phyloP scores from a whole-genome alignment of 2,888 invertebrate genomes.

The Heteromyza rotundicornis region DNA sequence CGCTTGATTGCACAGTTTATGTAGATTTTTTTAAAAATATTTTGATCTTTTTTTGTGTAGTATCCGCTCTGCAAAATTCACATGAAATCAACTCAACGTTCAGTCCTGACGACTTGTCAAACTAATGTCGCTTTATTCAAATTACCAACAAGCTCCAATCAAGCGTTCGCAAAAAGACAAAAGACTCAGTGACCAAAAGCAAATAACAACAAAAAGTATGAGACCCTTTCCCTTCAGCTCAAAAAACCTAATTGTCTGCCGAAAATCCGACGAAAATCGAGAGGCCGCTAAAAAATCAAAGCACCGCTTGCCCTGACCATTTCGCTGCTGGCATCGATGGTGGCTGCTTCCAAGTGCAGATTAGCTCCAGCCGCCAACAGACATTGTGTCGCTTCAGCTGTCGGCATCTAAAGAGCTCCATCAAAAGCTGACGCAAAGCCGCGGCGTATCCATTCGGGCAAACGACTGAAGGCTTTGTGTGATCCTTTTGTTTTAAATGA shows the following conservation, averaged over 20 bases:
- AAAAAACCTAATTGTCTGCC: constrained; percentile 43
- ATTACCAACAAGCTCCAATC: constrained; percentile 38
- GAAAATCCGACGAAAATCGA: constrained; percentile 4
- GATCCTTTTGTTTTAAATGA: constrained; percentile 24
- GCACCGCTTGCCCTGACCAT: neutral
- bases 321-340: neutral
- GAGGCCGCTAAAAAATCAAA: constrained; percentile 12
- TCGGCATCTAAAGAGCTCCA: constrained; percentile 11
- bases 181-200: neutral
- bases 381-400: constrained; percentile 46
- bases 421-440: constrained; percentile 11
- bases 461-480: constrained; percentile 4
- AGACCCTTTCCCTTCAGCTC: constrained; percentile 10
- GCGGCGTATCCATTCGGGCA: neutral
- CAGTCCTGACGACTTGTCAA: constrained; percentile 51
- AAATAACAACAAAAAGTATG: neutral
- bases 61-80: constrained; percentile 35
- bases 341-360: constrained; percentile 45
- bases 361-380: constrained; percentile 39
- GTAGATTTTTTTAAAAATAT: no score
- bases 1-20: constrained; percentile 49
- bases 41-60: neutral
- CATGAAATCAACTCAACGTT: constrained; percentile 42
- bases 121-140: constrained; percentile 58
- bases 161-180: constrained; percentile 9